Evolutionary conservation across 2,113 vertebrate species (phyloP), one percentile per base, ranked within the genome.

Genomic region (Eolophus roseicapilla): DNA sequence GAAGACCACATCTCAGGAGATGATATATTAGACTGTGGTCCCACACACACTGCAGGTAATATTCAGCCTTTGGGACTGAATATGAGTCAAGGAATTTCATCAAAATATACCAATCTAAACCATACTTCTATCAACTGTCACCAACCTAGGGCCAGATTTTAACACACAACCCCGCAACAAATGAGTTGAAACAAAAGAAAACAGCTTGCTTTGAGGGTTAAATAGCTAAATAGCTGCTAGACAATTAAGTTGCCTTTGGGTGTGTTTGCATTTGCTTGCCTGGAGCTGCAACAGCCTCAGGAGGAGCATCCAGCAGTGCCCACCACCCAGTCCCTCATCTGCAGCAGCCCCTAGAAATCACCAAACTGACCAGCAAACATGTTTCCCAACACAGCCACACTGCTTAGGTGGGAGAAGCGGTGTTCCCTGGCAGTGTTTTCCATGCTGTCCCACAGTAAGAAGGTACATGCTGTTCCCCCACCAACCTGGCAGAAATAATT

Each of bases 401-500:
- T 2, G 20, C 27, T 17, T 13, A 3, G 37, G 23, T 9, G n/a
- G 24, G 55, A 57, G 24, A 46, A 4, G 29, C 7, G 47, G 25
- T 9, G 43, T 11, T 23, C 21, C 37, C 39, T 6, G 4, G 17
- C 20, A 16, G 21, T 4, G 17, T 7, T n/a, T 3, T 29, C 28
- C 41, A 7, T 1, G 2, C 35, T 10, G 3, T 4, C 17, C n/a
- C 4, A n/a, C 39, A 5, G 8, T 0, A 52, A 13, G 16, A 9
- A 47, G 12, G 9, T 2, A 5, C 0, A 3, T 4, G 53, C 33
- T 9, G 31, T 20, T 1, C 31, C 14, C 9, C 4, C 27, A 1
- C 2, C 20, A 4, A 46, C 35, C 23, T 0, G 0, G 17, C 33
- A 13, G 65, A 5, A 39, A 16, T 1, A 14, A 37, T 4, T 20